Evolutionary conservation across 2,888 invertebrate genomes (phyloP).

Genomic region (Cosmopolites sordidus): DNA sequence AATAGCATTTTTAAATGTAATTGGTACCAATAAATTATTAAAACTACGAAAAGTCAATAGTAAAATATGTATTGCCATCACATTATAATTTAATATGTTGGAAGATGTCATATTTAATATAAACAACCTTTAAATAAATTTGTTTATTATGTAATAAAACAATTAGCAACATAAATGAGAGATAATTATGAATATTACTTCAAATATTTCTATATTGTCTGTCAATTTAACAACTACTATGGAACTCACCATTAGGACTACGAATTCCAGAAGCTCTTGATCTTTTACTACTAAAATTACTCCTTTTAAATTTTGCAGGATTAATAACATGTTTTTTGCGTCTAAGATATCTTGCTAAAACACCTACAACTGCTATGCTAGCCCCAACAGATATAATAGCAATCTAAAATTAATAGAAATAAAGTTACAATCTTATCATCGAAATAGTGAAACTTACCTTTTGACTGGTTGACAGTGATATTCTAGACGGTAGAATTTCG

Average conservation of each 20-base stretch:
- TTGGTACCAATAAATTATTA: too few relatives aligned
- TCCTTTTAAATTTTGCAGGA: conserved; percentile 55
- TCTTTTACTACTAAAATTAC: conserved; percentile 55
- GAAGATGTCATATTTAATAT: too few relatives aligned
- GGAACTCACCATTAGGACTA: conserved; percentile 61
- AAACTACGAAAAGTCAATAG: too few relatives aligned
- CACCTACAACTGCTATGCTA: conserved; percentile 77
- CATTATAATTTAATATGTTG: too few relatives aligned
- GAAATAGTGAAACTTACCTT: conserved; percentile 52
- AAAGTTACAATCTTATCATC: conserved; percentile 13
- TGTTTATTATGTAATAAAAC: too few relatives aligned
- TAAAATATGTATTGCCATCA: too few relatives aligned
- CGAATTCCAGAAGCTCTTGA: conserved; percentile 59
- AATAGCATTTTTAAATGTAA: too few relatives aligned
- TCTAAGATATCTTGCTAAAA: conserved; percentile 75
- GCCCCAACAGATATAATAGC: conserved; percentile 69
- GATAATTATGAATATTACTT: too few relatives aligned
- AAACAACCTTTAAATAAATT: too few relatives aligned
- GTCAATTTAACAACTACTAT: too few relatives aligned
- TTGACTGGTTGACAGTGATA: conserved; percentile 62
- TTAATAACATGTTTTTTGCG: conserved; percentile 64
- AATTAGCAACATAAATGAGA: too few relatives aligned
- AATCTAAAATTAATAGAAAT: conserved; percentile 51
- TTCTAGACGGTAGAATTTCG: conserved; percentile 46
- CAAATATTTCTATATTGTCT: too few relatives aligned